Percentiles rank a stretch among this genome's conserved stretches.
These are phyloP conservation scores for Lepidothrix coronata DNA, from an alignment of 2,113 vertebrate species.

Conservation along the genomic window DNA sequence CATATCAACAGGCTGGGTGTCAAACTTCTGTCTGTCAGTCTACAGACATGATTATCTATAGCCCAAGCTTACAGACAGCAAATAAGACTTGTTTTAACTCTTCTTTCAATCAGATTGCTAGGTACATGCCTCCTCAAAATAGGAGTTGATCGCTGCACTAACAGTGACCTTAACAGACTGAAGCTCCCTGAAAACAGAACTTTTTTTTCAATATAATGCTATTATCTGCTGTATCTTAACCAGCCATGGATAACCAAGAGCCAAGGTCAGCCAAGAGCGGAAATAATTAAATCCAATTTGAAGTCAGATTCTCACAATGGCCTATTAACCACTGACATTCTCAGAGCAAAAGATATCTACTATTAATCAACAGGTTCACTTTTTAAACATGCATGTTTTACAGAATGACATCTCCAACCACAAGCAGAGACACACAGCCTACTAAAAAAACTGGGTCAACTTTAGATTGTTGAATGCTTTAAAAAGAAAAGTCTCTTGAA, in stretches of 20 bases:
- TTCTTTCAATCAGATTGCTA: neutral
- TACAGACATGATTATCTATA: neutral
- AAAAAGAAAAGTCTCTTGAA: neutral
- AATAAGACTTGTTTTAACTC: neutral
- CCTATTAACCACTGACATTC: neutral
- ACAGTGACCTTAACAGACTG: neutral
- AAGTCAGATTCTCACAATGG: neutral
- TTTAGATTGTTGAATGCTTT: neutral
- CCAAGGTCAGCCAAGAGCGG: neutral
- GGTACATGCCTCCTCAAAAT: neutral
- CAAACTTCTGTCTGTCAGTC: neutral
- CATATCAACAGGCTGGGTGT: neutral
- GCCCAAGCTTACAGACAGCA: neutral
- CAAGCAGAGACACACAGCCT: neutral
- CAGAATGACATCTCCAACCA: neutral
- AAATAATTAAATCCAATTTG: neutral
- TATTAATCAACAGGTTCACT: neutral
- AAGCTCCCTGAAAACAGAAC: neutral
- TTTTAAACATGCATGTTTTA: neutral
- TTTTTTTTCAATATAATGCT: neutral
- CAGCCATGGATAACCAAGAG: neutral
- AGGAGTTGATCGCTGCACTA: neutral
- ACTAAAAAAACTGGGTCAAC: neutral
- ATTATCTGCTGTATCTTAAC: neutral
- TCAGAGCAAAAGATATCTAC: neutral